Percentiles rank a stretch among this genome's conserved stretches.
phyloP scores from a whole-genome alignment of 2,888 invertebrate species.

The Prosopocoilus inquinatus region DNA sequence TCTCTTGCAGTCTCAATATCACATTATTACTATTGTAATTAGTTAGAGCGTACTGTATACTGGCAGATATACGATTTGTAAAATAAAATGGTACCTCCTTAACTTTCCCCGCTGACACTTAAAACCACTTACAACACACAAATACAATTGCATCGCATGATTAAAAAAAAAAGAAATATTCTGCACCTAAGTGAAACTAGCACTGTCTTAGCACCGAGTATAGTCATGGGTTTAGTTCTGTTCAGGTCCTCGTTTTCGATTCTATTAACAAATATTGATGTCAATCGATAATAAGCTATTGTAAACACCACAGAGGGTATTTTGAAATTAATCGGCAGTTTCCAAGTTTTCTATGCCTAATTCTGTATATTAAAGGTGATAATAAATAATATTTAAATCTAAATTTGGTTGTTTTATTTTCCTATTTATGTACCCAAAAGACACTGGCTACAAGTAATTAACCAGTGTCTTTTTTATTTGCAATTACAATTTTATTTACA shows the following conservation, averaged over 20 bases:
- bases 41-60: not conserved
- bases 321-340: constrained; percentile 27
- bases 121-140: not conserved
- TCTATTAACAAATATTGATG: not conserved
- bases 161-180: not conserved
- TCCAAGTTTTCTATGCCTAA: constrained; percentile 30
- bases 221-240: constrained; percentile 23
- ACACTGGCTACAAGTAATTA: too few species aligned
- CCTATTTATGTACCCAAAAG: not conserved
- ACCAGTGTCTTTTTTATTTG: too few species aligned
- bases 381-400: constrained; percentile 19
- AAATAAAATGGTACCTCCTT: not conserved
- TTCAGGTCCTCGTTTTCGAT: not conserved
- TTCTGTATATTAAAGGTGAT: constrained; percentile 27
- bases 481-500: too few species aligned
- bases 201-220: not conserved
- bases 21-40: not conserved
- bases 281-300: constrained; percentile 11
- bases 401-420: constrained; percentile 3
- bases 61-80: constrained; percentile 1
- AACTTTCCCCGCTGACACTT: not conserved
- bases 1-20: not conserved
- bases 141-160: not conserved
- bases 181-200: not conserved
- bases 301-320: constrained; percentile 16